Evolutionary conservation across 2,888 invertebrate species (phyloP), one percentile per base, ranked within the genome.

Genomic region (Lypha dubia): DNA sequence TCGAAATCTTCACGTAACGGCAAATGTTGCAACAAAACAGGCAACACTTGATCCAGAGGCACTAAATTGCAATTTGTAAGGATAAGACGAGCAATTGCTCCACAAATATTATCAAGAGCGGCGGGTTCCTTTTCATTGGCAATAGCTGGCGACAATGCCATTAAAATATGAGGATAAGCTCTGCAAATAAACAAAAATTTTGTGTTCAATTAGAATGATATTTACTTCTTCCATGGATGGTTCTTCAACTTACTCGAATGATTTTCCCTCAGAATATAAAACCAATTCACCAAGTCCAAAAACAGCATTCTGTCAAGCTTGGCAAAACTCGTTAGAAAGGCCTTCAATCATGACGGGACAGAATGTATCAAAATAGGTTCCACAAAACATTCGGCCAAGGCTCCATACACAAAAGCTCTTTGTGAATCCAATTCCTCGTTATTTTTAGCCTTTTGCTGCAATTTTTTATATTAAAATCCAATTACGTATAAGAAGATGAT

Each of bases 211-310:
- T n/a, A 24, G 68, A 24, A 20, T 62, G 20, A 44, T 15, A 44
- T 15, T 15, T 3, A 44, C 41, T 13, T 11, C 11, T 13, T 11
- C 11, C 35, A 15, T 41, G 15, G n/a, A 46, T 17, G 11, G n/a
- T n/a, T n/a, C n/a, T n/a, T n/a, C 1, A 22, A 85, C 87, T 93
- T 93, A 95, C 94, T 93, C 92, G 88, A 93, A 94, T 81, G 95
- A 92, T 81, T 93, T 93, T 62, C 95, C 94, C 90, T 94, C 95
- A 67, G 95, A 94, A 90, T 95, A 93, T 15, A 95, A 91, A 56
- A 94, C 94, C 88, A 96, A 93, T 89, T 96, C 96, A 3, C 96
- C 97, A 63, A 96, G 92, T 20, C 95, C 96, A 90, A 94, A 97
- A 62, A 95, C 94, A 0, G 96, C 93, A 92, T 97, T 97, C 89